Evolutionary conservation across 2,113 vertebrate genomes (phyloP), one percentile per base, ranked within the genome.

Genomic region (Bolborhynchus lineola): DNA sequence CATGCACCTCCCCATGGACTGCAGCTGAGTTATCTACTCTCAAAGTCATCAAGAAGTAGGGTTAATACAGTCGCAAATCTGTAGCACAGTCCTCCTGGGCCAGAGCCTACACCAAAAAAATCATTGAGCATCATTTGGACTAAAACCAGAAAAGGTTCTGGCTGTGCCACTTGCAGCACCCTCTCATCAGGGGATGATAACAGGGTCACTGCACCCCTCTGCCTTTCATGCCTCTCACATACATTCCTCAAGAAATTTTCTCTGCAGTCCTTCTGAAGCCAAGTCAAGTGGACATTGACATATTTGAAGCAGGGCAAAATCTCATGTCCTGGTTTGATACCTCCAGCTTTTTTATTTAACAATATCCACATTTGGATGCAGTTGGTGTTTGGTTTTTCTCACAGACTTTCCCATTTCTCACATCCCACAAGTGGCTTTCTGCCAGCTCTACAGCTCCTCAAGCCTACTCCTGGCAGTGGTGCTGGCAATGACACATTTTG

Each of bases 341-440:
- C 11, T 49, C 46, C 4, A 5, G 37, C 4, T 46, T 81, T 88
- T 67, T 28, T 7, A 31, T 47, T 72, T 25, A 41, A 81, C 60
- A 53, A 44, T 3, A 5, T 17, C 50, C 42, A 11, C 0, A 0
- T 14, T 5, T 59, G 25, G n/a, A 59, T 16, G 19, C 11, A 16
- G 31, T 24, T 41, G 49, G 9, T 47, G 11, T 26, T 42, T 21
- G 6, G 2, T 5, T 42, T 50, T 71, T 31, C 87, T 74, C 1
- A 0, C 25, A 76, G 82, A 12, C 42, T 82, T 68, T 89, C 52
- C 47, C 14, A 12, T 82, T 94, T 72, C 46, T 31, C 68, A n/a
- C 0, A 9, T 18, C 49, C 46, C 4, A 0, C 13, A 17, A 49
- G 53, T 21, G 49, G 31, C 53, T 86, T 84, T 70, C 42, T 89